Evolutionary conservation across 1,140 invertebrate genomes (phyloP).

Genomic region (Drosophila saltans): DNA sequence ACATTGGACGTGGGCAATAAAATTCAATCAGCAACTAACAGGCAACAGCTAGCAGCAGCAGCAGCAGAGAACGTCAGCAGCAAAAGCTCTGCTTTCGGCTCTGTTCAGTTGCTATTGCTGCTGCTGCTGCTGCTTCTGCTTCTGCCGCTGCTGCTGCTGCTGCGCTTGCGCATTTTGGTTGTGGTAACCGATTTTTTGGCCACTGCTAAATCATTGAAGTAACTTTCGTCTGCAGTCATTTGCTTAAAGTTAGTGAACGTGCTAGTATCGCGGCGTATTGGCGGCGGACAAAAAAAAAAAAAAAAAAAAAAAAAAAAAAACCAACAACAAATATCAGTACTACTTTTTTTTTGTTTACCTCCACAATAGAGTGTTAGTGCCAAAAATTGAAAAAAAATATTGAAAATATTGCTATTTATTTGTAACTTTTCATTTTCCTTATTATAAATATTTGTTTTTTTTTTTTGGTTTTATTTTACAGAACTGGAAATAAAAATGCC

Average conservation of each 20-base stretch:
- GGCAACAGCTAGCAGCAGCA: constrained; percentile 12
- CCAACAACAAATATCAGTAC: constrained; percentile 24
- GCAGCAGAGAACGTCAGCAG: constrained; percentile 25
- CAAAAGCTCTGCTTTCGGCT: constrained; percentile 21
- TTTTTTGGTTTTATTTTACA: constrained; percentile 16
- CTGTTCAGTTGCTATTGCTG: background rate
- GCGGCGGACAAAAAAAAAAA: constrained; percentile 48
- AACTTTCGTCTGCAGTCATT: constrained; percentile 83
- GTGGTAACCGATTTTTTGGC: constrained; percentile 81
- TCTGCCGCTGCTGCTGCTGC: constrained; percentile 31
- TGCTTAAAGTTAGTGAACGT: constrained; percentile 83
- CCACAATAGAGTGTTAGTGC: constrained; percentile 1
- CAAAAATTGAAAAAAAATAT: background rate
- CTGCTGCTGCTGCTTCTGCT: constrained; percentile 37
- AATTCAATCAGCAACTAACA: constrained; percentile 54
- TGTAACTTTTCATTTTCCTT: constrained; percentile 12
- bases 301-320: constrained; percentile 22
- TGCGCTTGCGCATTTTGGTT: constrained; percentile 41
- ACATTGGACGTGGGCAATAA: constrained; percentile 51
- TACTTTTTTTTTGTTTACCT: constrained; percentile 26
- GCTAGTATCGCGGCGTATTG: constrained; percentile 81
- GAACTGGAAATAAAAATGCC: constrained; percentile 42
- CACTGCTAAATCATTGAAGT: constrained; percentile 83
- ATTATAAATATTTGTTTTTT: background rate
- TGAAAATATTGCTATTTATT: background rate